Base-by-base conservation (phyloP, 1,140 invertebrate species). In the Drosophila navojoa region DNA sequence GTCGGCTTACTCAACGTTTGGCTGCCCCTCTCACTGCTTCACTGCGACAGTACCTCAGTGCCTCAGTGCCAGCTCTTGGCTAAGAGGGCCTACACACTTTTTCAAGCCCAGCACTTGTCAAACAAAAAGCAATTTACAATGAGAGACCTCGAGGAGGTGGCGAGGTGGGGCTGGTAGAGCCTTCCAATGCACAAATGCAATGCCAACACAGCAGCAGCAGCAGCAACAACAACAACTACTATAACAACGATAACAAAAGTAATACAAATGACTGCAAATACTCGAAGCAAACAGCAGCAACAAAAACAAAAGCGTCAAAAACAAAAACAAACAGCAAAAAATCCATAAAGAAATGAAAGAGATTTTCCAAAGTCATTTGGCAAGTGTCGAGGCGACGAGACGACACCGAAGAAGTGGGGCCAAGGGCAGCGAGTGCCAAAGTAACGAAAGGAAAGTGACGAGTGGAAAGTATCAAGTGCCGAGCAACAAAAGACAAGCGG, bases 191-290 rank as follows among this genome's bases (percentile, higher is more conserved):
- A 62, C 40, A 40, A 50, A 29, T 74, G 52, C 59, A 63, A 63
- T 70, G 59, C 58, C 58, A 70, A 58, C 52, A 63, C 15, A 19
- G 50, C 4, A 54, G n/a, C 54, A 71, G 52, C 16, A 47, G 16
- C 45, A 32, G 32, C 44, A 57, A 16, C 16, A 66, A 44, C 45
- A 52, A 60, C 25, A 27, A 40, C 44, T 50, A 16, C 16, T 53
- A 44, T 35, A 52, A 55, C 25, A 27, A 40, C 22, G 22, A 57
- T 13, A 35, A 58, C 58, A 74, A 62, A 62, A 74, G 58, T 74
- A 62, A 69, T 62, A 74, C 71, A 74, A 75, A 75, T 75, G 67
- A 75, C 67, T 75, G 59, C 52, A 73, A 73, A 68, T 67, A 67
- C 61, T 72, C 19, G 49, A 72, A 67, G 54, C 62, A 72, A 72